Evolutionary conservation across 23 tunicate genomes (phyloP).

Genomic region (Styela clava): DNA sequence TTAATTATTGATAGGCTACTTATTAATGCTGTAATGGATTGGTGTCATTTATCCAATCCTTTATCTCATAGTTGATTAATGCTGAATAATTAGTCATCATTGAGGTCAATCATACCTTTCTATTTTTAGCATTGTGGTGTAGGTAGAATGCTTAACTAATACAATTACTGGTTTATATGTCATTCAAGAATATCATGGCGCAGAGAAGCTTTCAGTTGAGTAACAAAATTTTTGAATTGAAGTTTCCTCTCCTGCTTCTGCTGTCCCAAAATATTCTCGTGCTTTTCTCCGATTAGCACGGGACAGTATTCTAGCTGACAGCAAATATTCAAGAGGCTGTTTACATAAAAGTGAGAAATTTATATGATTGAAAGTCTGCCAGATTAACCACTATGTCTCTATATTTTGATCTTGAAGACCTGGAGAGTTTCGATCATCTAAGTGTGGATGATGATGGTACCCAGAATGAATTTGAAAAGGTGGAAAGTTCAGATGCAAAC

Average conservation of each 20-base stretch:
- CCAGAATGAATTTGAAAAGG: not conserved
- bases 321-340: no score
- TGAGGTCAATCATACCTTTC: slow-evolving; percentile 34
- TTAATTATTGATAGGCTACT: no score
- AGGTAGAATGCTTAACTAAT: not conserved
- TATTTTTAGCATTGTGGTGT: not conserved
- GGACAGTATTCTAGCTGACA: not conserved
- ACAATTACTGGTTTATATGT: not conserved
- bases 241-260: slow-evolving; percentile 17
- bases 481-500: not conserved
- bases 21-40: no score
- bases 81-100: no score
- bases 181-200: not conserved
- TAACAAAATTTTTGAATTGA: not conserved
- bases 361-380: no score
- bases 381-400: no score
- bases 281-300: slow-evolving; percentile 25
- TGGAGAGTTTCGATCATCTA: not conserved
- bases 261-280: slow-evolving; percentile 29
- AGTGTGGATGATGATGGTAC: not conserved
- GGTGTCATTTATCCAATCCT: no score
- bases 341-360: no score
- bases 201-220: not conserved
- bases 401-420: no score
- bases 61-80: no score